Conservation (phyloP, 2,888 invertebrate species). For the Philonicus albiceps region DNA sequence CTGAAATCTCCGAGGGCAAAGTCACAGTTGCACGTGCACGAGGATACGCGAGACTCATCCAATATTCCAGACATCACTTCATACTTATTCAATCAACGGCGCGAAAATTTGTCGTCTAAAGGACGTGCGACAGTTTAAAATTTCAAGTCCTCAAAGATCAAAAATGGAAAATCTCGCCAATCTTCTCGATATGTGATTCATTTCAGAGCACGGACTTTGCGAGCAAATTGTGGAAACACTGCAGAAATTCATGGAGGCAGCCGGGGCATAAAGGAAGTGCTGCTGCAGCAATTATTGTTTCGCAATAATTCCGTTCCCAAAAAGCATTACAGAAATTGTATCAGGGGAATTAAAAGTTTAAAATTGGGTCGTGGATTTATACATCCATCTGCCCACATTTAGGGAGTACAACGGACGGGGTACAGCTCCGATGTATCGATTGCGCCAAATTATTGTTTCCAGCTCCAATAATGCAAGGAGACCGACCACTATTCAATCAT, state of each 20-base stretch:
- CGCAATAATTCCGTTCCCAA: not conserved
- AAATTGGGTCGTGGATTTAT: not conserved
- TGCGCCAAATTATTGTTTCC: slow-evolving; percentile 25
- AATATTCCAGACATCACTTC: slow-evolving; percentile 44
- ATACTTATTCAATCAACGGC: slow-evolving; percentile 47
- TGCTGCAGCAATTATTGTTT: slow-evolving; percentile 6
- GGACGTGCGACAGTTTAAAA: slow-evolving; percentile 43
- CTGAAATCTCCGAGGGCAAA: slow-evolving; percentile 2
- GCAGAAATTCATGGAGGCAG: not conserved
- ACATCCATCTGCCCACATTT: not conserved
- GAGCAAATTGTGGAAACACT: not conserved
- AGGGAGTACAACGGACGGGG: not conserved
- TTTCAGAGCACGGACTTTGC: not conserved
- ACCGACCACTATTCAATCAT: slow-evolving; percentile 24
- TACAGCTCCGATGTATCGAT: not conserved
- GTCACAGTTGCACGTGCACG: not conserved
- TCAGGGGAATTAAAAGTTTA: slow-evolving; percentile 1
- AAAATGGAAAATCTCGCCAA: slow-evolving; percentile 2
- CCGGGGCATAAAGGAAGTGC: not conserved
- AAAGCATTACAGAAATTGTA: not conserved
- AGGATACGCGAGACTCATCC: not conserved
- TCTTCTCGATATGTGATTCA: not conserved
- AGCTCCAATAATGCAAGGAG: not conserved
- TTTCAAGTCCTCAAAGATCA: not conserved
- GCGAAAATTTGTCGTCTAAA: slow-evolving; percentile 46